These are phyloP conservation scores for Amazona ochrocephala DNA, from an alignment of 2,797 vertebrate genomes.

Conservation along the genomic window DNA sequence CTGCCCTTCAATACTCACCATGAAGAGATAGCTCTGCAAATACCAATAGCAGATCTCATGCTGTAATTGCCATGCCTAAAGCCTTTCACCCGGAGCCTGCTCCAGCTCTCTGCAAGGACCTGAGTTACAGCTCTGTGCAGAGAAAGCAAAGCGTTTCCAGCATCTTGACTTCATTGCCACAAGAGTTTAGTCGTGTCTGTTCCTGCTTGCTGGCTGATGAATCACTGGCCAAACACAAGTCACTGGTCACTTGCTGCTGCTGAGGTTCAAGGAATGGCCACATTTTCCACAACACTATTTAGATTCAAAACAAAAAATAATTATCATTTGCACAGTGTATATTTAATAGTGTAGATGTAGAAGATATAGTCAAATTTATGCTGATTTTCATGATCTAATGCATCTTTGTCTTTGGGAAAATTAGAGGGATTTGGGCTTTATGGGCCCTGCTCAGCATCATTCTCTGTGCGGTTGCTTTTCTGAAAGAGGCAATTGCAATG, in stretches of 20 bases:
- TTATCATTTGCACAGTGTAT: neutral
- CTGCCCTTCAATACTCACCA: fast-evolving
- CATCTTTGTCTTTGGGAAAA: neutral
- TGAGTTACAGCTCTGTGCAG: neutral
- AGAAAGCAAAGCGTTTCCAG: constrained; percentile 5
- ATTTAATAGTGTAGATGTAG: neutral
- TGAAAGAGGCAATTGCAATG: neutral
- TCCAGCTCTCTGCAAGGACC: neutral
- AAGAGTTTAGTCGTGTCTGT: neutral
- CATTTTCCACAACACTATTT: neutral
- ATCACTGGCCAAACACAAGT: neutral
- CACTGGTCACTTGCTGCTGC: neutral
- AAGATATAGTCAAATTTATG: neutral
- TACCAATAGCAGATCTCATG: neutral
- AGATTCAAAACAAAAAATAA: neutral
- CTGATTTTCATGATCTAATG: neutral
- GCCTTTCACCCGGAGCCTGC: constrained; percentile 1
- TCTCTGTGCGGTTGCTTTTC: neutral
- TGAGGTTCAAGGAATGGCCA: neutral
- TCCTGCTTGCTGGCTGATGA: neutral
- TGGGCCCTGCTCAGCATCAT: neutral
- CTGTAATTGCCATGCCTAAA: neutral
- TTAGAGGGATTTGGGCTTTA: neutral
- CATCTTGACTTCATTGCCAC: neutral
- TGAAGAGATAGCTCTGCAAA: neutral